Evolutionary conservation across 1,140 invertebrate genomes (phyloP).

Genomic region (Linepithema humile): DNA sequence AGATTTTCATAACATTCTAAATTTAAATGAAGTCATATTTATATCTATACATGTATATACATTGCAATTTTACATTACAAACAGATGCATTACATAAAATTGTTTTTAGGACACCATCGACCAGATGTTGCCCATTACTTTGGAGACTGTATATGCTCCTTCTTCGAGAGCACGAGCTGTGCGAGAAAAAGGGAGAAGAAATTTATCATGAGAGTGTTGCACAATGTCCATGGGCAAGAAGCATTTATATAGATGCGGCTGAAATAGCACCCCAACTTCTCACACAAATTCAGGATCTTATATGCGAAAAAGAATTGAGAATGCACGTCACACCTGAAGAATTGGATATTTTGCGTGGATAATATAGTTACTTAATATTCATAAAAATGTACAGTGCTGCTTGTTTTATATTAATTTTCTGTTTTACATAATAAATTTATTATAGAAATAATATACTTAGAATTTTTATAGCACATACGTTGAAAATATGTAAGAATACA

Average conservation of each 20-base stretch:
- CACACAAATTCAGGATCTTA: conserved; percentile 88
- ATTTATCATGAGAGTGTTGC: conserved; percentile 79
- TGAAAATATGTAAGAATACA: too few species aligned
- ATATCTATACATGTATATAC: background rate
- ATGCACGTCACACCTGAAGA: conserved; percentile 90
- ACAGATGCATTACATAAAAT: conserved; percentile 8
- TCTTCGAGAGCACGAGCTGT: conserved; percentile 79
- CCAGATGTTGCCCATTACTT: conserved; percentile 84
- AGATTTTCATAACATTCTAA: background rate
- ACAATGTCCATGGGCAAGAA: conserved; percentile 88
- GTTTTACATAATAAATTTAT: too few species aligned
- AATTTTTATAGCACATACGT: too few species aligned
- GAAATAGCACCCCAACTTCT: conserved; percentile 84
- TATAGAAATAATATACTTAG: too few species aligned
- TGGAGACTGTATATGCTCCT: conserved; percentile 87
- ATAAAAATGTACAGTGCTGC: too few species aligned
- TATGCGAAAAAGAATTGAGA: conserved; percentile 89
- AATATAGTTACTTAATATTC: too few species aligned
- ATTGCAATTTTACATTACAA: background rate
- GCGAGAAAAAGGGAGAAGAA: conserved; percentile 80
- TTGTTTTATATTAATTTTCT: too few species aligned
- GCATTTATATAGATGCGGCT: conserved; percentile 82
- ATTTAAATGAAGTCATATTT: background rate
- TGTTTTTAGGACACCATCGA: conserved; percentile 75
- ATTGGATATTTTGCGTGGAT: conserved; percentile 86